Percentiles rank a stretch among this genome's conserved stretches.
These are phyloP conservation scores for Drosophila dives DNA, from an alignment of 2,888 invertebrate species.

Conservation along the genomic window DNA sequence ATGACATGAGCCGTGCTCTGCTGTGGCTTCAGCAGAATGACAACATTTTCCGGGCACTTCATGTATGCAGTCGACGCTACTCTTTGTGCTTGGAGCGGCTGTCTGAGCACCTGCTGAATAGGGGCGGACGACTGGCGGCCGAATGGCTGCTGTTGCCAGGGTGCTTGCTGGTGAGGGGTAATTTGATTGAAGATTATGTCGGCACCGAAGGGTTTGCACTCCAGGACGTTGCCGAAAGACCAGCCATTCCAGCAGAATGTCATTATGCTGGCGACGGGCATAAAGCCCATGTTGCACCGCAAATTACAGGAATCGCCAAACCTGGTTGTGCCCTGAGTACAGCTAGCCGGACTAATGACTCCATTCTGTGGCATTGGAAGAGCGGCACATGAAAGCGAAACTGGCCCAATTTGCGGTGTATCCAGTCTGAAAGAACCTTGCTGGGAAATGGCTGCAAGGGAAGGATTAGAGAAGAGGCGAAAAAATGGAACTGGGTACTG, in stretches of 20 bases:
- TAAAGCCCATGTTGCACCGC: conserved; percentile 85
- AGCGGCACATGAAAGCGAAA: conserved; percentile 85
- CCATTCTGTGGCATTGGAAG: conserved; percentile 86
- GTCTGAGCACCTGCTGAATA: conserved; percentile 6
- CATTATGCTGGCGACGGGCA: conserved; percentile 77
- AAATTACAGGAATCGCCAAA: conserved; percentile 86
- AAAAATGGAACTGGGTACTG: too few species aligned
- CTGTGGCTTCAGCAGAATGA: conserved; percentile 86
- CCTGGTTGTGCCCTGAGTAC: conserved; percentile 85
- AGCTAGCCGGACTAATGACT: conserved; percentile 86
- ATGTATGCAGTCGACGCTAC: conserved; percentile 85
- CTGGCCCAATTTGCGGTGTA: background rate
- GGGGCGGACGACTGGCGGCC: background rate
- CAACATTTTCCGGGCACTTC: conserved; percentile 88
- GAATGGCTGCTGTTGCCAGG: conserved; percentile 22
- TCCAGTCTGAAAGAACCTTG: conserved; percentile 8
- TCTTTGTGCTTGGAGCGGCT: conserved; percentile 2
- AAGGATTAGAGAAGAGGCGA: background rate
- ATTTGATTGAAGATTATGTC: conserved; percentile 22
- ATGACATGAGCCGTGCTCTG: conserved; percentile 83
- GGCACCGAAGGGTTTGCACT: conserved; percentile 69
- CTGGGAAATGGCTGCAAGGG: conserved; percentile 7
- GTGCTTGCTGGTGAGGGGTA: background rate
- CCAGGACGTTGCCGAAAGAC: conserved; percentile 80
- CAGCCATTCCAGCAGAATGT: conserved; percentile 83